Evolutionary conservation across 2,888 invertebrate species (phyloP).

Genomic region (Epiblema foenella): DNA sequence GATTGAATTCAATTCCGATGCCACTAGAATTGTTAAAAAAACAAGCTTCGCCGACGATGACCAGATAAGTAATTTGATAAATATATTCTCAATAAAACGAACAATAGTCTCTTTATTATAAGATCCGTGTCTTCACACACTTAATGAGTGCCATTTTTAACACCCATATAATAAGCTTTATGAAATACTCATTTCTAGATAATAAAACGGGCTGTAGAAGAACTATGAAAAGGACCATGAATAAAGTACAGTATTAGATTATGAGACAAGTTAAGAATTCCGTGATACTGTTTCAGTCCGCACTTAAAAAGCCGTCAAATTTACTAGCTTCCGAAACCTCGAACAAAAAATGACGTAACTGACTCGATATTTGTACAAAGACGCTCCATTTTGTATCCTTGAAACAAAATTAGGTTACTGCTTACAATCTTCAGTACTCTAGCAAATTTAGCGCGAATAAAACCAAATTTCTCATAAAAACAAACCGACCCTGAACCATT

Average conservation of each 20-base stretch:
- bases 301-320: slow-evolving; percentile 11
- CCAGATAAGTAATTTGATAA: no score
- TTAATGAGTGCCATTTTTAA: not conserved
- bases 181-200: slow-evolving; percentile 1
- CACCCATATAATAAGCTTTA: not conserved
- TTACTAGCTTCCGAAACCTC: slow-evolving; percentile 4
- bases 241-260: slow-evolving; percentile 9
- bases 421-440: slow-evolving; percentile 28
- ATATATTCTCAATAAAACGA: no score
- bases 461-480: slow-evolving; percentile 43
- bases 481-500: slow-evolving; percentile 36
- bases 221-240: slow-evolving; percentile 6
- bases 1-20: no score
- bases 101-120: no score
- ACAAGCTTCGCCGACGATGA: no score
- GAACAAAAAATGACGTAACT: not conserved
- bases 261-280: not conserved
- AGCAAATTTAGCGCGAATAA: slow-evolving; percentile 32
- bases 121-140: no score
- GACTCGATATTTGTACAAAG: not conserved
- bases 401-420: slow-evolving; percentile 21
- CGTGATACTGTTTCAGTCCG: not conserved
- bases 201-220: slow-evolving; percentile 8
- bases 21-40: no score
- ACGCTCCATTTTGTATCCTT: not conserved